Evolutionary conservation across 2,888 invertebrate species (phyloP), one percentile per base, ranked within the genome.

Genomic region (Drosophila diplacantha): DNA sequence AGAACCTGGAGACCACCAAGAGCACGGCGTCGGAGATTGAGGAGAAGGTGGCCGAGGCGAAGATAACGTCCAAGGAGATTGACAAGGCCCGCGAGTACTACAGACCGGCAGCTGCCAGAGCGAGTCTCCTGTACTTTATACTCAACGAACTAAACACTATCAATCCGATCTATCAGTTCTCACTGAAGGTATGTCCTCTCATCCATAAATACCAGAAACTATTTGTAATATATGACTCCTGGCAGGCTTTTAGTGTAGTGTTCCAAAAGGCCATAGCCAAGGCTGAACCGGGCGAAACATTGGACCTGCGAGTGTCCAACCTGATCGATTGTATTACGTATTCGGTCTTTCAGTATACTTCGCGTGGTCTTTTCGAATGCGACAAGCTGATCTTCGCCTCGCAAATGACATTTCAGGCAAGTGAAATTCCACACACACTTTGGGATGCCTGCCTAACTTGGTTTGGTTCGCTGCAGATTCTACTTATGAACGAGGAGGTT

Each of bases 161-260:
- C 68, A 97, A 98, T 89, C 97, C 97, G 1, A 97, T 98, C 81
- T 98, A 98, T 88, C 97, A 98, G 87, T 98, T 98, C 89, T 98
- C 98, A 14, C 90, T 98, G 65, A 98, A 98, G 92, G 96, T 88
- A 22, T 11, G 54, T 24, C 7, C 9, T 2, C 3, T 8, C 4
- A 18, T 12, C 18, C 16, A 5, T 7, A 5, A 1, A 5, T 4
- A 2, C 5, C 7, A 14, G 3, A 20, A 1, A 12, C 16, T 9
- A 5, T 5, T 3, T 22, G 5, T 8, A 16, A 18, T 8, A 18
- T 7, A 3, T 12, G 2, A 9, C 1, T 31, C 3, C n/a, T 37
- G 37, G 1, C 54, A 96, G 95, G 97, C 98, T 2, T 98, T 98
- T 88, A 96, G 96, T 88, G 96, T 97, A n/a, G 98, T 98, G 31